Evolutionary conservation across 2,113 vertebrate genomes (phyloP), one percentile per base, ranked within the genome.

Genomic region (Salvelinus fontinalis): DNA sequence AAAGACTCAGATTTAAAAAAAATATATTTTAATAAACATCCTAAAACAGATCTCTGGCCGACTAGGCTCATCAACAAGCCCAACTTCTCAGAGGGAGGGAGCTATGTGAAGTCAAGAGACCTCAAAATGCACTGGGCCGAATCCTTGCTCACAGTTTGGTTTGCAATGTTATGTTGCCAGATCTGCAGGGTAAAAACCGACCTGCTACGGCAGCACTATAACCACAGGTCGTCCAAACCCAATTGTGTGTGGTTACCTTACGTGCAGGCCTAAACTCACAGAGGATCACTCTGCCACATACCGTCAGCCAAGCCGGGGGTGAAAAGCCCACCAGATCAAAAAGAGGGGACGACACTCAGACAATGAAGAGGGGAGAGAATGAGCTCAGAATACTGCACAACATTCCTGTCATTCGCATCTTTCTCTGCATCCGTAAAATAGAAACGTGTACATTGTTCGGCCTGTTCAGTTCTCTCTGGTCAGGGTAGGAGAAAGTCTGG

Each of bases 231-330:
- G 20, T n/a, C 8, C 51, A 24, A 22, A 39, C 48, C 34, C 26
- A 34, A 4, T 11, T 20, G 70, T 11, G 3, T 54, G 22, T 29
- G 57, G 5, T 27, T 39, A 59, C 27, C 60, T 73, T 68, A 73
- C 31, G 22, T 24, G 27, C 69, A 34, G 62, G 74, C 57, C 77
- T 71, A 75, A 87, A 69, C 77, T 48, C 81, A 89, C 83, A 81
- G 57, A 67, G 64, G 88, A 88, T 88, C 86, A 88, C 80, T 80
- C 80, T 89, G 89, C 85, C 88, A 89, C 90, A 90, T 89, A 81
- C 81, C 79, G 26, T 8, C 39, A 85, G 87, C 88, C 81, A 86
- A 91, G 67, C 75, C 81, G 82, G 75, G 73, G 77, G 31, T 83
- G 88, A 87, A 67, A 75, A 54, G 57, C 14, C 34, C 62, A 1